phyloP scores from a whole-genome alignment of 2,113 vertebrate genomes.

The Gasterosteus nipponicus region DNA sequence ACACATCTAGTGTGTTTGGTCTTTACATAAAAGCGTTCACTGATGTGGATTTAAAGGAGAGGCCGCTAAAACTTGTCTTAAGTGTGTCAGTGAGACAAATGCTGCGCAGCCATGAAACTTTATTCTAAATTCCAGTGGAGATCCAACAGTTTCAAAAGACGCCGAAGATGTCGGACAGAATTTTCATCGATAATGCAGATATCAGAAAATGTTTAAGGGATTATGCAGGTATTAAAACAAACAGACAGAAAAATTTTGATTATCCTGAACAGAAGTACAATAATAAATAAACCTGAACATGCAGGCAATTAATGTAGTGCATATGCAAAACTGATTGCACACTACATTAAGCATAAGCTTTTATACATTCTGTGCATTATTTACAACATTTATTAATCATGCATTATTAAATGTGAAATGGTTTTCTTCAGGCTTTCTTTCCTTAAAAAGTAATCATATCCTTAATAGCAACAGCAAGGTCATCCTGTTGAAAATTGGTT shows the following conservation, averaged over 20 bases:
- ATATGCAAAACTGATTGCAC: neutral
- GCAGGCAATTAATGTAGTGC: neutral
- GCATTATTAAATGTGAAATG: neutral
- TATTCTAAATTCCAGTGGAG: neutral
- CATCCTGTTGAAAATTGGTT: neutral
- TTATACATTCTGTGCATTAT: neutral
- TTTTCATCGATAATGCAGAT: neutral
- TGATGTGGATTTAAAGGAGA: neutral
- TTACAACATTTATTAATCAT: neutral
- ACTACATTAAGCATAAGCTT: neutral
- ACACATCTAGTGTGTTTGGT: neutral
- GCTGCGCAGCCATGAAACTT: neutral
- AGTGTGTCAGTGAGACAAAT: neutral
- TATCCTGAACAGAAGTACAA: neutral
- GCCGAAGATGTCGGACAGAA: neutral
- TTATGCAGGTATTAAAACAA: neutral
- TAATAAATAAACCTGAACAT: neutral
- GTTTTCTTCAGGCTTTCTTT: neutral
- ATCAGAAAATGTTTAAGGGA: neutral
- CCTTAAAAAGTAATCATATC: neutral
- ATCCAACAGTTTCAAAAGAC: neutral
- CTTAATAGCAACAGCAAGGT: neutral
- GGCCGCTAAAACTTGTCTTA: neutral
- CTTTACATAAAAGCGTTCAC: neutral
- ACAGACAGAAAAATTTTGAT: neutral